These are phyloP conservation scores for Lucinisca nassula DNA, from an alignment of 2,888 invertebrate species.

Conservation along the genomic window DNA sequence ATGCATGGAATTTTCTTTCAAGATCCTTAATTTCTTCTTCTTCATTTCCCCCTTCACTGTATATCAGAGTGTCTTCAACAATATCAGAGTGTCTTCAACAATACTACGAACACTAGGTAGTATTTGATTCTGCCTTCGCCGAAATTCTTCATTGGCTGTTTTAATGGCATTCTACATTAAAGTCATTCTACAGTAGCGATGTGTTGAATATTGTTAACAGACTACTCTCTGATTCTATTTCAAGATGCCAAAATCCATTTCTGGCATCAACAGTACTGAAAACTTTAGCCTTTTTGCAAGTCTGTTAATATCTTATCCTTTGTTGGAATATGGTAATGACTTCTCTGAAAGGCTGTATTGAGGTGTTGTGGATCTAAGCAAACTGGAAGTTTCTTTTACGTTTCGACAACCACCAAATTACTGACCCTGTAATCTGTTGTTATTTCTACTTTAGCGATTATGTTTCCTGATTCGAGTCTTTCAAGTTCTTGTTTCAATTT, in stretches of 20 bases:
- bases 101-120: constrained; percentile 4
- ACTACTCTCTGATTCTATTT: constrained; percentile 21
- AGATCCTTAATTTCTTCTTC: no score
- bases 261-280: constrained; percentile 34
- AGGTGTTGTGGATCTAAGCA: constrained; percentile 57
- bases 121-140: no score
- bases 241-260: constrained; percentile 22
- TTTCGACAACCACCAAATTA: constrained; percentile 30
- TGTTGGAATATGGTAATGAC: constrained; percentile 32
- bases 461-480: not conserved
- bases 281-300: not conserved
- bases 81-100: no score
- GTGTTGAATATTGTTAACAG: constrained; percentile 33
- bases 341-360: constrained; percentile 29
- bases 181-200: constrained; percentile 6
- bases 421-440: constrained; percentile 50
- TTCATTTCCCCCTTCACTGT: not conserved
- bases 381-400: constrained; percentile 51
- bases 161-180: constrained; percentile 46
- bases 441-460: not conserved
- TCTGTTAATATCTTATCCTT: no score
- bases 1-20: constrained; percentile 49
- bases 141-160: constrained; percentile 1
- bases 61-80: constrained; percentile 20
- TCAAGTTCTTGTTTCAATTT: constrained; percentile 6